phyloP scores from a whole-genome alignment of 2,888 invertebrate genomes.

The Cheilosia urbana region DNA sequence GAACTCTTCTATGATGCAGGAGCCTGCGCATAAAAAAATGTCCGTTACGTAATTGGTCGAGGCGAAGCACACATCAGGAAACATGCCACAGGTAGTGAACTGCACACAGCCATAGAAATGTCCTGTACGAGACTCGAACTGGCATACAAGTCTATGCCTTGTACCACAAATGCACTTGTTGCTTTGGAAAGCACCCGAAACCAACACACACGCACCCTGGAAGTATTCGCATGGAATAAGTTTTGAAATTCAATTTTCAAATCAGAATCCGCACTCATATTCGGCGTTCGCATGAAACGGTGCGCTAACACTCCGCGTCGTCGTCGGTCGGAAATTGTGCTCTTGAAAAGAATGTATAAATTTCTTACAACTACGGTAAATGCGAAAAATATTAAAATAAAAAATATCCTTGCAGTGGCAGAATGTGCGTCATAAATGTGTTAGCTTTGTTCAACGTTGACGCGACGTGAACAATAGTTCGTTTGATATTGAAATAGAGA shows the following conservation, averaged over 20 bases:
- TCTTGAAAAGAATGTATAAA: conserved; percentile 19
- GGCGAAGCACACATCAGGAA: conserved; percentile 27
- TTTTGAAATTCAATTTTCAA: conserved; percentile 43
- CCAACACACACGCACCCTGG: conserved; percentile 36
- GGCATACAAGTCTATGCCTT: not conserved
- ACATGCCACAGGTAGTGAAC: conserved; percentile 74
- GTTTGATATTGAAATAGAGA: not conserved
- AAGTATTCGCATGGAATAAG: conserved; percentile 46
- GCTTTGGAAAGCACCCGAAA: conserved; percentile 48
- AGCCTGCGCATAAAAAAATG: conserved; percentile 77
- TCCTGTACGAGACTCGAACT: conserved; percentile 64
- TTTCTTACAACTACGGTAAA: conserved; percentile 10
- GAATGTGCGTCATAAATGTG: conserved; percentile 51
- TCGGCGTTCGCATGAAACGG: conserved; percentile 49
- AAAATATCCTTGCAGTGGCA: conserved; percentile 49
- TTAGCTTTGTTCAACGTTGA: conserved; percentile 59
- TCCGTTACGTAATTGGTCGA: conserved; percentile 76
- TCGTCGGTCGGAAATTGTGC: conserved; percentile 10
- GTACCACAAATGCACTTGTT: conserved; percentile 67
- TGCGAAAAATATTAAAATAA: conserved; percentile 10
- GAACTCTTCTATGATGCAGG: conserved; percentile 43
- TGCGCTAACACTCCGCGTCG: conserved; percentile 34
- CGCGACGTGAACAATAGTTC: conserved; percentile 52
- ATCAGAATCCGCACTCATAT: conserved; percentile 42
- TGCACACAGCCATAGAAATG: conserved; percentile 37